phyloP scores from a whole-genome alignment of 2,888 invertebrate genomes.

The Cerastoderma edule region DNA sequence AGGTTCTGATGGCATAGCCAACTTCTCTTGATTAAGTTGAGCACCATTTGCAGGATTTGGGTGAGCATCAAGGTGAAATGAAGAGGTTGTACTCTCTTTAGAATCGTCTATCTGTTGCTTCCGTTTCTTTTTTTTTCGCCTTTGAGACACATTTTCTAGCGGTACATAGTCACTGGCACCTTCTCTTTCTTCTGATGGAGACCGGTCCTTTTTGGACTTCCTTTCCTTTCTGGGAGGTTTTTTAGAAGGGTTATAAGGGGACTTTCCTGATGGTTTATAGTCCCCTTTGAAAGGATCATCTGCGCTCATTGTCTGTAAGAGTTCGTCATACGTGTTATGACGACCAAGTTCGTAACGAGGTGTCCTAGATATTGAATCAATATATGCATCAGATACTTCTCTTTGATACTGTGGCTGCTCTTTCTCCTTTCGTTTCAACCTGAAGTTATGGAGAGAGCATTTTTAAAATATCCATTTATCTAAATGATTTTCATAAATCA shows the following conservation, averaged over 20 bases:
- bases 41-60: constrained; percentile 1
- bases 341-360: constrained; percentile 60
- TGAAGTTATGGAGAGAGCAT: too few species aligned
- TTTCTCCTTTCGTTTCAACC: constrained; percentile 39
- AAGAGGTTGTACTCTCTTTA: constrained; percentile 18
- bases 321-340: constrained; percentile 67
- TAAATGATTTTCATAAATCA: too few species aligned
- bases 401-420: constrained; percentile 44
- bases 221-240: constrained; percentile 33
- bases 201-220: constrained; percentile 21
- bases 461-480: too few species aligned
- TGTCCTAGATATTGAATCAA: constrained; percentile 63
- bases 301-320: constrained; percentile 56
- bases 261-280: constrained; percentile 64
- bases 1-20: constrained; percentile 12
- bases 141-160: constrained; percentile 10
- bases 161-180: constrained; percentile 21
- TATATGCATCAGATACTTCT: constrained; percentile 64
- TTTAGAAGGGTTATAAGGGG: constrained; percentile 31
- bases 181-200: constrained; percentile 4
- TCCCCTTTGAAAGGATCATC: constrained; percentile 68
- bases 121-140: constrained; percentile 48
- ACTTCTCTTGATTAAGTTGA: background rate
- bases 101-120: constrained; percentile 44
- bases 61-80: constrained; percentile 7